Conservation (phyloP, 2,888 invertebrate species). For the Andrena hattorfiana region DNA sequence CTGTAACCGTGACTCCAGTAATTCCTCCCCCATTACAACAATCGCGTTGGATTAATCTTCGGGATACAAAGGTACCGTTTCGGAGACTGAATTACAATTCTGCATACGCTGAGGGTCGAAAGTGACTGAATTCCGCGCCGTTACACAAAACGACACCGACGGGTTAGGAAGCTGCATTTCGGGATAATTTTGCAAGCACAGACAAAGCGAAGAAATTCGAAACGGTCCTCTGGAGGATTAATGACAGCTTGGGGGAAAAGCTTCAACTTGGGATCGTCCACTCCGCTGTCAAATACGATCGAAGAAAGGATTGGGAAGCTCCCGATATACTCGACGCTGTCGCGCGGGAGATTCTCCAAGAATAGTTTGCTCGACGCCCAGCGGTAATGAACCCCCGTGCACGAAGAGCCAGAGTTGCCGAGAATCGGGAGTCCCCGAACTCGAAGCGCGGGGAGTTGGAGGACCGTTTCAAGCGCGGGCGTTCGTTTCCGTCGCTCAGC, state of each 20-base stretch:
- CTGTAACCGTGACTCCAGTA: neutral
- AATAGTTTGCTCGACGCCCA: no score
- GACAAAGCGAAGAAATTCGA: no score
- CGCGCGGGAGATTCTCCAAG: no score
- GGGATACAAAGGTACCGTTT: conserved; percentile 1
- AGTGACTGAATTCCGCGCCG: no score
- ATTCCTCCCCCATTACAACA: neutral
- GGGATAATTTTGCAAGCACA: no score
- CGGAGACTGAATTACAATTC: neutral
- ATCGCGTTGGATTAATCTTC: conserved; percentile 10
- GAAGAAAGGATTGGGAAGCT: no score
- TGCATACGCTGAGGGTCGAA: neutral
- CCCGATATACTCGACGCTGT: no score
- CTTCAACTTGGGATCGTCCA: no score
- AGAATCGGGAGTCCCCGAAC: neutral
- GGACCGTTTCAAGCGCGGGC: no score
- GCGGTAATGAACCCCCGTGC: neutral
- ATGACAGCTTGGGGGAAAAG: neutral
- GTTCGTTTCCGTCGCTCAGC: conserved; percentile 8
- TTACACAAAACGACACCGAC: no score
- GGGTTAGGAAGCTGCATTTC: no score
- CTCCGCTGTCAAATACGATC: no score
- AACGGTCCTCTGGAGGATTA: neutral
- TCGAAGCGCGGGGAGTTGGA: neutral
- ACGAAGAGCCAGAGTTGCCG: neutral